Evolutionary conservation across 2,888 invertebrate species (phyloP), one percentile per base, ranked within the genome.

Genomic region (Girardia tigrina): DNA sequence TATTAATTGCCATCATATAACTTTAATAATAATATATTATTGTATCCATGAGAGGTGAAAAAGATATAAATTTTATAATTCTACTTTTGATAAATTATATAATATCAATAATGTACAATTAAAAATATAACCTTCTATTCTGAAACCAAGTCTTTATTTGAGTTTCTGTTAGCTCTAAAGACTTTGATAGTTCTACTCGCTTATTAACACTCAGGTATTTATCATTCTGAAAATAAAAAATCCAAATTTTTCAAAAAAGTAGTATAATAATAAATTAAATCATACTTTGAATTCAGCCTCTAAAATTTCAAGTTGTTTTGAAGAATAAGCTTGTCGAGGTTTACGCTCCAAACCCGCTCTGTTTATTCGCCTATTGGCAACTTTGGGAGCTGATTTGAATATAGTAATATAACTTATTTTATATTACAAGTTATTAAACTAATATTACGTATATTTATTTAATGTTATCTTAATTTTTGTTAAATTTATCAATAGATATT

Each of bases 71-170:
- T n/a, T n/a, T n/a, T n/a, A n/a, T n/a, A n/a, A n/a, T n/a, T n/a
- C n/a, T n/a, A n/a, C n/a, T n/a, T n/a, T n/a, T n/a, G n/a, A n/a
- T n/a, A n/a, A n/a, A n/a, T n/a, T n/a, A n/a, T n/a, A n/a, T n/a
- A n/a, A n/a, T n/a, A n/a, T n/a, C n/a, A n/a, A n/a, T n/a, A n/a
- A n/a, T n/a, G n/a, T n/a, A n/a, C n/a, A n/a, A n/a, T n/a, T n/a
- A n/a, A n/a, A n/a, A n/a, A n/a, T n/a, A 78, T 75, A 78, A 86
- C 86, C 86, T 87, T 77, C 94, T 87, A 82, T 94, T 93, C 84
- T 93, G 92, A 83, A 94, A 94, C 94, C 94, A 94, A 0, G 94
- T 94, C 83, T 94, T 94, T 79, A 94, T 93, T 85, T 94, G 94
- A 0, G 93, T 93, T 85, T 94, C 94, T 0, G 93, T 93, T 70